Evolutionary conservation across 2,888 invertebrate genomes (phyloP).

Genomic region (Atethmia centrago): DNA sequence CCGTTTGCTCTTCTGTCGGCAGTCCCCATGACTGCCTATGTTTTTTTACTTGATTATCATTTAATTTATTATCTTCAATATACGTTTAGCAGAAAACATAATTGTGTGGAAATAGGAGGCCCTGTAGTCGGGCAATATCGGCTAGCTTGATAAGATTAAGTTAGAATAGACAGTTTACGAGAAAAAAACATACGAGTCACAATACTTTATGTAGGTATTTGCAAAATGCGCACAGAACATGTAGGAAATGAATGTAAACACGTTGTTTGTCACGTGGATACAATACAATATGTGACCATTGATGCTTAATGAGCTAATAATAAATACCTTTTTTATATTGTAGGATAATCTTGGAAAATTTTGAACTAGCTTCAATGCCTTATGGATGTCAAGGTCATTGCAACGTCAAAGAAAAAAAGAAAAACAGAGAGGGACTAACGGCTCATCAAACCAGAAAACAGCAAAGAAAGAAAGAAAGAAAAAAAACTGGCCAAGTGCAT

Average conservation of each 20-base stretch:
- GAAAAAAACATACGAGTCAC: background rate
- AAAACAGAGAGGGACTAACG: background rate
- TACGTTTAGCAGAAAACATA: background rate
- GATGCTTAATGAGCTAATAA: background rate
- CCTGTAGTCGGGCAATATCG: background rate
- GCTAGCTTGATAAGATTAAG: background rate
- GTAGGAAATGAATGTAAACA: no score
- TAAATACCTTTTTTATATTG: background rate
- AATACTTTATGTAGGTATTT: background rate
- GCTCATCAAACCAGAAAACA: no score
- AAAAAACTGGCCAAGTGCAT: no score
- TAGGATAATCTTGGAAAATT: background rate
- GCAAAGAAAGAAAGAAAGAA: no score
- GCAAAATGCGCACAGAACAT: slow-evolving; percentile 4
- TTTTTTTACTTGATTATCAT: background rate
- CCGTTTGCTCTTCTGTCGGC: no score
- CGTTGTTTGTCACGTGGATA: no score
- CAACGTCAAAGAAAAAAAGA: background rate
- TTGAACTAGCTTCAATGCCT: background rate
- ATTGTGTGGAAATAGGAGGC: background rate
- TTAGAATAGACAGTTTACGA: background rate
- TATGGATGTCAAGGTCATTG: slow-evolving; percentile 9
- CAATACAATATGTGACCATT: no score
- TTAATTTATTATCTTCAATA: background rate
- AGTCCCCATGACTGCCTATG: no score